A percentile compares a stretch with the other conserved stretches of the same genome.
Evolutionary conservation across 2,888 invertebrate genomes (phyloP).

Genomic region (Cybosia mesomella): DNA sequence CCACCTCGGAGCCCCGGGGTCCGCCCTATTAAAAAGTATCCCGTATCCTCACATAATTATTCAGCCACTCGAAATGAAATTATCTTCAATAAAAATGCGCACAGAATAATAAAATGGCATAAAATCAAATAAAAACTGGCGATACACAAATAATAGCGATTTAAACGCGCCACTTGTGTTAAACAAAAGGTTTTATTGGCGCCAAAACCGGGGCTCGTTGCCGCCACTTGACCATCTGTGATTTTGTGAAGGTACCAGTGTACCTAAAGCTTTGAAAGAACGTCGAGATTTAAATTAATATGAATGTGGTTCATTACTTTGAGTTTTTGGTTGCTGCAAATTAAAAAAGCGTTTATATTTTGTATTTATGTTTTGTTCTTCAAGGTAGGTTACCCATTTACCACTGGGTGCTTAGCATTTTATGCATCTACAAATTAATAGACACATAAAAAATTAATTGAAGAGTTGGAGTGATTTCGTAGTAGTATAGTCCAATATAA

Average conservation of each 20-base stretch:
- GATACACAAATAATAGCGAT: conserved; percentile 74
- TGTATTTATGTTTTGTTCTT: background rate
- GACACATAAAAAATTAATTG: no score
- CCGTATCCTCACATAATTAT: conserved; percentile 10
- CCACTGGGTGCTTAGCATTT: no score
- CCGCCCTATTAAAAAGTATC: background rate
- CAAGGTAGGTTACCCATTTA: no score
- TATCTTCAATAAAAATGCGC: conserved; percentile 32
- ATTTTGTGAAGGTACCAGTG: conserved; percentile 20
- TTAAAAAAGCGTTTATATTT: background rate
- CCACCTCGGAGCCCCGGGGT: no score
- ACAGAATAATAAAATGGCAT: conserved; percentile 59
- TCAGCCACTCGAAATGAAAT: conserved; percentile 29
- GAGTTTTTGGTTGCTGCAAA: background rate
- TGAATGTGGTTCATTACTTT: background rate
- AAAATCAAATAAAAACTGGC: conserved; percentile 69
- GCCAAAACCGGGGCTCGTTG: conserved; percentile 66
- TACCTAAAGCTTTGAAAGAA: background rate
- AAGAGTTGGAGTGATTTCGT: no score
- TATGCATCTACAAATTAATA: no score
- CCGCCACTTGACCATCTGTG: conserved; percentile 76
- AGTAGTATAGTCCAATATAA: no score
- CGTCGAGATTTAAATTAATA: background rate
- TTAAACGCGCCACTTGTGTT: conserved; percentile 74
- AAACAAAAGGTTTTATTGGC: conserved; percentile 75